Evolutionary conservation across 2,888 invertebrate genomes (phyloP), one percentile per base, ranked within the genome.

Genomic region (Lithophane socia): DNA sequence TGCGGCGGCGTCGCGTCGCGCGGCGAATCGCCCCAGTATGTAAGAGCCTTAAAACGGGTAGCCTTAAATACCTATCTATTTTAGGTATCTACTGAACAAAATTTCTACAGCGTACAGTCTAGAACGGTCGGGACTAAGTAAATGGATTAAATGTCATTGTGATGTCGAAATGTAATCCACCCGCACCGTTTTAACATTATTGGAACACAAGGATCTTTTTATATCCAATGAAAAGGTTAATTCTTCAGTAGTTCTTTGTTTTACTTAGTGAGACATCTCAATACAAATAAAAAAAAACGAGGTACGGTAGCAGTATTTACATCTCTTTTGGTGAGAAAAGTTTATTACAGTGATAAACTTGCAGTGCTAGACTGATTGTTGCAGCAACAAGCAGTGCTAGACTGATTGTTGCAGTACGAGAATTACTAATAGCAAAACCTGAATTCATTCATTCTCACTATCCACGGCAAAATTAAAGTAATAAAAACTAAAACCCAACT

Each of bases 71-170:
- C 9, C 58, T 13, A 49, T 16, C 13, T 21, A 76, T 21, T 37
- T 54, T 47, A 42, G 21, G 18, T 29, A 56, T n/a, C 12, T 1
- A 42, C 12, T 37, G 12, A 16, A 49, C 29, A 29, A 37, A 65
- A 70, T 65, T 3, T 75, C 72, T 70, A 44, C n/a, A 54, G n/a
- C 24, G 47, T 42, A 18, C 21, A 44, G 47, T 73, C 60, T 69
- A 69, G 70, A 71, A 61, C 56, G 66, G n/a, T 58, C 60, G 65
- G 49, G 54, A 61, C 61, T 58, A 70, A 70, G 64, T 77, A 76
- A 86, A 86, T 79, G 84, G 84, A 86, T 86, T 86, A 86, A 77
- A 84, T 84, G 82, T 82, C 86, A 70, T 70, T 77, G 75, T 79
- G 74, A 74, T 67, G 71, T 74, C 60, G 74, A 77, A 75, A 66